phyloP scores from a whole-genome alignment of 2,797 vertebrate genomes.

The Takifugu ocellatus region DNA sequence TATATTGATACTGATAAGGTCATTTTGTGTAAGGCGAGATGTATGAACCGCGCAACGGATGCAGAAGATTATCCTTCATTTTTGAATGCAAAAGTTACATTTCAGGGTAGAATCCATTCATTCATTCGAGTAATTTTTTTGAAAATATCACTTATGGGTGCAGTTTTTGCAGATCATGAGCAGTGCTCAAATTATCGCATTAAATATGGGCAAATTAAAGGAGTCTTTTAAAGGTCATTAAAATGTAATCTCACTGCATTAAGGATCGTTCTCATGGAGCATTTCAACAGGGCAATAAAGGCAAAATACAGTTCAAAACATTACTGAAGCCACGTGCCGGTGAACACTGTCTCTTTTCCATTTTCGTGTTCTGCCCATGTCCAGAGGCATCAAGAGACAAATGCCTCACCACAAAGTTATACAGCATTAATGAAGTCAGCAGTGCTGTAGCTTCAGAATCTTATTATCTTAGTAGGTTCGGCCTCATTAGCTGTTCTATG shows the following conservation, averaged over 20 bases:
- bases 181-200: slow-evolving; percentile 25
- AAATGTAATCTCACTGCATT: slow-evolving; percentile 38
- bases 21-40: slow-evolving; percentile 9
- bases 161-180: slow-evolving; percentile 27
- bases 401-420: slow-evolving; percentile 71
- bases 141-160: slow-evolving; percentile 6
- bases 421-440: slow-evolving; percentile 72
- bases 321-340: slow-evolving; percentile 35
- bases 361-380: slow-evolving; percentile 53
- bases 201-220: slow-evolving; percentile 38
- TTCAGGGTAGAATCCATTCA: no score
- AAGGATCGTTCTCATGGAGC: slow-evolving; percentile 25
- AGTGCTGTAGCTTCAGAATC: slow-evolving; percentile 72
- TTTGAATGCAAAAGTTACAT: no score
- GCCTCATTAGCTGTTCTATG: slow-evolving; percentile 80
- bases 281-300: slow-evolving; percentile 42
- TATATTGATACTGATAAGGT: slow-evolving; percentile 12
- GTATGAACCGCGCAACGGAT: no score
- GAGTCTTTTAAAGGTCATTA: slow-evolving; percentile 46
- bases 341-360: slow-evolving; percentile 44
- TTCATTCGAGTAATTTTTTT: not conserved
- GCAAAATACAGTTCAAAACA: slow-evolving; percentile 54
- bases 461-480: slow-evolving; percentile 81
- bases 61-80: no score
- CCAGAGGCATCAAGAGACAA: slow-evolving; percentile 67